Base-by-base conservation (phyloP, 2,113 vertebrate species). In the Brachirus orientalis region DNA sequence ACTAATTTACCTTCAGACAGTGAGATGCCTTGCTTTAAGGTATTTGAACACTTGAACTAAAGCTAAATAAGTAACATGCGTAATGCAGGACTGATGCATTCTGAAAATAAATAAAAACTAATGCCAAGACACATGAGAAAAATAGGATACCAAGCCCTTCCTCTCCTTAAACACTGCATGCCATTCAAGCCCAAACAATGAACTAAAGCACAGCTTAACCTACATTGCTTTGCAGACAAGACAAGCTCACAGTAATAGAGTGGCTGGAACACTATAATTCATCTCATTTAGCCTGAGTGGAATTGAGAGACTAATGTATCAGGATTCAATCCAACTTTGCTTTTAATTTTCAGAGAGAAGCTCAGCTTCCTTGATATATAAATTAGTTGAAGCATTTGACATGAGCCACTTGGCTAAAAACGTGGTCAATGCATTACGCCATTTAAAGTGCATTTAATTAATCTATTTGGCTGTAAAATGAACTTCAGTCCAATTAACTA, bases 111-210 rank as follows among this genome's bases (percentile, higher is more conserved):
- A 64, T 50, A 62, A 61, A 58, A 45, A 63, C 44, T 63, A 55
- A 77, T 33, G 60, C 69, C 28, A 63, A 73, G 64, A 84, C 5
- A 13, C 40, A 40, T 10, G 12, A 61, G 19, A 69, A 60, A 55
- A 77, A 68, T 10, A 70, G 14, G 52, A 73, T 61, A 60, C 50
- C 43, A 63, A 28, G 20, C 20, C 20, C 17, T 67, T 79, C 56
- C 51, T 69, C 46, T 60, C 63, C 46, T 72, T 60, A 57, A 63
- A 80, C 41, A 66, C 33, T 67, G 40, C 53, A 36, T 38, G 48
- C 63, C 33, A 75, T 79, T 84, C 63, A 77, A 66, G 33, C 22
- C 61, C 37, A 80, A 52, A 86, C 79, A 83, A 81, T 87, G n/a
- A n/a, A n/a, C n/a, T n/a, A n/a, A 79, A 84, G 78, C 38, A 40